Evolutionary conservation across 2,797 vertebrate species (phyloP), one percentile per base, ranked within the genome.

Genomic region (Enteromius unitaeniatus): DNA sequence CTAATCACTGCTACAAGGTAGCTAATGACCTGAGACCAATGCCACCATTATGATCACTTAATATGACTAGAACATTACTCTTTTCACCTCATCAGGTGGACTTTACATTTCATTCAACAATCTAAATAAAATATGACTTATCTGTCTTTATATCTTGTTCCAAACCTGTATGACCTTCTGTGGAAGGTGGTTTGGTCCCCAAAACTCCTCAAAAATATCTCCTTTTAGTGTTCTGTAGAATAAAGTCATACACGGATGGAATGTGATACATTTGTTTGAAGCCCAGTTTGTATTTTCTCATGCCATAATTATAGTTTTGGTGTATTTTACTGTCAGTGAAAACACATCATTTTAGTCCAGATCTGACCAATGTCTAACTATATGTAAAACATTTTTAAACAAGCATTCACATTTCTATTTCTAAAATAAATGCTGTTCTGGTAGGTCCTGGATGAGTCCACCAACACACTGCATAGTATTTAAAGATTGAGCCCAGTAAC

Each of bases 21-120:
- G 92, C 89, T 94, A 93, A 94, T 93, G 90, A 90, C 91, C 91
- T 92, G 90, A 91, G 81, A 91, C 92, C 90, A 91, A 90, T 90
- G 58, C 88, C 84, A 90, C 87, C 88, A 88, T 89, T 84, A 65
- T 73, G 62, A 82, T 73, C 67, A 17, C 68, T 83, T 74, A 69
- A 84, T 81, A 31, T 76, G n/a, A 62, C 85, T 69, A 79, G 1
- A 79, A 75, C 28, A 51, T 87, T 58, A 75, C 10, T 68, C 45
- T 53, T 37, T 9, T 70, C 69, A 65, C 40, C 49, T 75, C 28
- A 31, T 17, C 55, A 40, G 14, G 4, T 78, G 21, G 13, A 42
- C 77, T 65, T 31, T 47, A 23, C 10, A 23, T 58, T 58, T 58
- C n/a, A 19, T 79, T 21, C 42, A 67, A 19, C 37, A 15, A 67